Base-by-base conservation (phyloP, 2,113 vertebrate species). In the Zonotrichia leucophrys region DNA sequence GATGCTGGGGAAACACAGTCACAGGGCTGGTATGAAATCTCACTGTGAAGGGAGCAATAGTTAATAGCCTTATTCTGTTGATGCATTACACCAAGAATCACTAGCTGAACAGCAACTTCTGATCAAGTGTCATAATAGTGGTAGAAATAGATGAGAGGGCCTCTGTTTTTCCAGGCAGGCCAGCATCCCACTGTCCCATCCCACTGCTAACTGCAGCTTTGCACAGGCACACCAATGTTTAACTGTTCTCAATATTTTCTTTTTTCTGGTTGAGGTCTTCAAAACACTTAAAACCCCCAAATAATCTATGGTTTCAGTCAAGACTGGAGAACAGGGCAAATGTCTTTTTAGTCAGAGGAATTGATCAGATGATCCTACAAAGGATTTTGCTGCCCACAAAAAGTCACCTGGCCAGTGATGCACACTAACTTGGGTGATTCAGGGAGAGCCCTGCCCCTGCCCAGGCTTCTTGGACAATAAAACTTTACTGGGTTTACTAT, bases 241-340 rank as follows among this genome's bases (percentile, higher is more conserved):
- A 85, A 47, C 3, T 5, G 11, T 10, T 4, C 22, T 28, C 19
- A 42, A 21, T 11, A 11, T 12, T 62, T 33, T 49, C n/a, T 49
- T 49, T 31, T 7, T 22, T 6, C 24, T 37, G 27, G 18, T 4
- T 8, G 10, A 84, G 62, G 46, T 41, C 9, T 8, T 56, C 9
- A 17, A 46, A 87, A 63, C 10, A 33, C 20, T 27, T 84, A 21
- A 67, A 85, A 20, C 0, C 0, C 2, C 1, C 4, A 39, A 37
- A 20, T 46, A 55, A 37, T 37, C n/a, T 0, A 0, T 39, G 10
- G 4, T 23, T 39, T 39, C 27, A 53, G 5, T 58, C 33, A 56
- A 56, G 37, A 39, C 9, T 15, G 35, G 49, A 66, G 46, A 83
- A 35, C 19, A 49, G 12, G 1, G 1, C 15, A 73, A 47, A 37